These are phyloP conservation scores for Dinocampus coccinellae DNA, from an alignment of 2,888 invertebrate genomes.

Conservation along the genomic window DNA sequence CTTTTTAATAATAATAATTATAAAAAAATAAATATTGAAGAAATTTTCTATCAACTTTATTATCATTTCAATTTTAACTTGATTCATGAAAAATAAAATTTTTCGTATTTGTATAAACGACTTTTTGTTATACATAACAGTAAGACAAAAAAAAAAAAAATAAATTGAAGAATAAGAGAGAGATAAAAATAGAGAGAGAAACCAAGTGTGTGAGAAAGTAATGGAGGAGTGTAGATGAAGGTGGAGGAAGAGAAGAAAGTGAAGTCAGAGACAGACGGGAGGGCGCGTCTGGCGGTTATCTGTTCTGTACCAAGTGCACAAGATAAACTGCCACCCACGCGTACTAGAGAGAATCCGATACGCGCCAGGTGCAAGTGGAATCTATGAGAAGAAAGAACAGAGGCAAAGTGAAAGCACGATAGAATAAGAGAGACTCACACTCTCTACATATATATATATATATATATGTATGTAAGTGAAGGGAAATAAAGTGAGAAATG, in stretches of 20 bases:
- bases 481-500: conserved; percentile 6
- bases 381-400: not conserved
- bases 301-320: conserved; percentile 14
- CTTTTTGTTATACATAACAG: not conserved
- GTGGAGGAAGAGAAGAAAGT: not conserved
- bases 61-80: not conserved
- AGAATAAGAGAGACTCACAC: not conserved
- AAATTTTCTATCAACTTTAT: too few relatives aligned
- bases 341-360: conserved; percentile 22
- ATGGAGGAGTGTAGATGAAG: too few relatives aligned
- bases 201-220: too few relatives aligned
- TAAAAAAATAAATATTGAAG: too few relatives aligned
- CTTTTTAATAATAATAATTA: too few relatives aligned
- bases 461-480: too few relatives aligned
- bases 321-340: conserved; percentile 14
- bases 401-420: not conserved
- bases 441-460: too few relatives aligned
- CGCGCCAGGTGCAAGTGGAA: conserved; percentile 18
- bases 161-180: not conserved
- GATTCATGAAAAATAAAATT: not conserved
- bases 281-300: conserved; percentile 32
- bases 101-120: not conserved
- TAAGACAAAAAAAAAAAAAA: too few relatives aligned
- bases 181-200: not conserved
- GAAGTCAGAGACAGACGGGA: conserved; percentile 33